Evolutionary conservation across 1,140 invertebrate genomes (phyloP), one percentile per base, ranked within the genome.

Genomic region (Aricia agestis): DNA sequence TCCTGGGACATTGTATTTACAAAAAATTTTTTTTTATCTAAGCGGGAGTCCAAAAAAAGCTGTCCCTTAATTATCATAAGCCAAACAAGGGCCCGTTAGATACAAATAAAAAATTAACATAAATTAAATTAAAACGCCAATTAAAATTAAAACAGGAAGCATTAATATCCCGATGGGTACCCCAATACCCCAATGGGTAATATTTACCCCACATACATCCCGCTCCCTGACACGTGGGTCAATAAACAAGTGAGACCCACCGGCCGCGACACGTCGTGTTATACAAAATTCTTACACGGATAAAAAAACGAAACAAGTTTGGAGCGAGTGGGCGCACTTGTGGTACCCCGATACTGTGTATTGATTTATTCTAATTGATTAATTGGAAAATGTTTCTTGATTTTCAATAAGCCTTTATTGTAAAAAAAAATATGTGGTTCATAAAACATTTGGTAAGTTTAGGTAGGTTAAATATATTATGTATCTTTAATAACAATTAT

Each of bases 251-350:
- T 63, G 59, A 25, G 17, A 63, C 18, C 59, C 59, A 63, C 59
- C 17, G 45, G 45, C 59, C 59, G 59, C 18, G 59, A 63, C 59
- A 19, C 18, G 19, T 18, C 17, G 18, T 63, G 59, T 63, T 63
- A 63, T 63, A 63, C 59, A 63, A 19, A 63, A 63, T 63, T 63
- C 59, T 63, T 63, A 63, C 59, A 63, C 11, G n/a, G 18, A 63
- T 63, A 63, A 63, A 63, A 63, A 63, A 63, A 19, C 19, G 6
- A 63, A 63, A 63, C 59, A 63, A 11, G 59, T 63, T 63, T 63
- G 59, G 18, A 63, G 19, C 59, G 59, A 63, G 59, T 63, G 59
- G 59, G 59, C 19, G 18, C 58, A 18, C 17, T 63, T 63, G 10
- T 63, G 17, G 59, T 63, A 18, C 18, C 10, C 18, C 18, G 18